phyloP scores from a whole-genome alignment of 2,888 invertebrate genomes.

The Cynaeus angustus region DNA sequence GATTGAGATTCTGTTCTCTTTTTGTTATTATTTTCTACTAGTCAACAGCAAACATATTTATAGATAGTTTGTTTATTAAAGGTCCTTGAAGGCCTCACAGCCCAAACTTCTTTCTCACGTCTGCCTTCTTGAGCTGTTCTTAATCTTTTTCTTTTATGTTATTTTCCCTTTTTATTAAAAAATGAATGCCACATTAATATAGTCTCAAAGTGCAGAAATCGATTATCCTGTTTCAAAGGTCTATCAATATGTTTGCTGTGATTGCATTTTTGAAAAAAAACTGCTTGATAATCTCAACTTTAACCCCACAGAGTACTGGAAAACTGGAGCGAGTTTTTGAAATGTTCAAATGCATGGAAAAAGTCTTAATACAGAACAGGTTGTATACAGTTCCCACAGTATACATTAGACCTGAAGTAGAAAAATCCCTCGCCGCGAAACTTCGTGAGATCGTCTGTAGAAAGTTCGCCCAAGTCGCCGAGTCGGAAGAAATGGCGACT shows the following conservation, averaged over 20 bases:
- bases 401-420: slow-evolving; percentile 89
- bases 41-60: not conserved
- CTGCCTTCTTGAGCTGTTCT: too few species aligned
- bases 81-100: too few species aligned
- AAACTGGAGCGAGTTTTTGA: slow-evolving; percentile 94
- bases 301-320: slow-evolving; percentile 80
- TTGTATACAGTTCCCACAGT: slow-evolving; percentile 86
- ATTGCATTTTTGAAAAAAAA: not conserved
- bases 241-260: not conserved
- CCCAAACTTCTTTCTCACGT: too few species aligned
- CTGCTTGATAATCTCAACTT: not conserved
- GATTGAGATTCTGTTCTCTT: not conserved
- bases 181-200: too few species aligned
- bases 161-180: too few species aligned
- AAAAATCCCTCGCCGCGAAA: slow-evolving; percentile 84
- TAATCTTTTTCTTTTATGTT: too few species aligned
- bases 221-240: not conserved
- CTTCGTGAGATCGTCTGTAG: slow-evolving; percentile 91
- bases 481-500: slow-evolving; percentile 91
- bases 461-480: slow-evolving; percentile 85
- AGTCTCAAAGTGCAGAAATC: too few species aligned
- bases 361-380: slow-evolving; percentile 87
- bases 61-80: too few species aligned
- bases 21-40: not conserved
- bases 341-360: slow-evolving; percentile 93